Percentiles rank a stretch among this genome's conserved stretches.
These are phyloP conservation scores for Puntigrus tetrazona DNA, from an alignment of 2,113 vertebrate species.

Conservation along the genomic window DNA sequence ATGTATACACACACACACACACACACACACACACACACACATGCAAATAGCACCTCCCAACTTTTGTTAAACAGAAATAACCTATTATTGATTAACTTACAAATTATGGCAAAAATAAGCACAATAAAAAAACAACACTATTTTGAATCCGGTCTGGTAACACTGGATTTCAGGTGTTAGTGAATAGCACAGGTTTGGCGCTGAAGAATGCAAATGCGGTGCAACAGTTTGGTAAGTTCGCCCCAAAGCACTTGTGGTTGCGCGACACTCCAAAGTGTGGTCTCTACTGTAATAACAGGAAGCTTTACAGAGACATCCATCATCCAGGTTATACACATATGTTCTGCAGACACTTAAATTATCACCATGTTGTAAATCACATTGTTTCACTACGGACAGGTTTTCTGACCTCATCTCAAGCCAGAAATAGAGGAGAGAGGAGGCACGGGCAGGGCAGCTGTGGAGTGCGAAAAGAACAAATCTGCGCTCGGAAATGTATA, in stretches of 20 bases:
- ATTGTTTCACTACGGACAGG: conserved; percentile 13
- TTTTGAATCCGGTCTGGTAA: background rate
- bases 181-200: background rate
- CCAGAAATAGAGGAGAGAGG: conserved; percentile 29
- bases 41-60: too few species aligned
- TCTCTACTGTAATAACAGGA: background rate
- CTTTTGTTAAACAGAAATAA: background rate
- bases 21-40: too few species aligned
- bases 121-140: background rate
- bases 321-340: background rate
- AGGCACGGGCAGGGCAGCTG: conserved; percentile 33
- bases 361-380: conserved; percentile 28
- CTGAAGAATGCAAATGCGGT: background rate
- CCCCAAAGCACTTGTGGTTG: background rate
- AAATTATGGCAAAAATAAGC: background rate
- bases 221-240: background rate
- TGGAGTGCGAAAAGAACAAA: conserved; percentile 48
- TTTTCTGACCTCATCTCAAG: conserved; percentile 34
- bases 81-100: background rate
- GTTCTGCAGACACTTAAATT: conserved; percentile 40
- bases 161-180: background rate
- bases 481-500: conserved; percentile 61
- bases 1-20: too few species aligned
- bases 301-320: conserved; percentile 14
- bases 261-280: background rate